Evolutionary conservation across 2,113 vertebrate genomes (phyloP).

Genomic region (Sylvilagus bachmani): DNA sequence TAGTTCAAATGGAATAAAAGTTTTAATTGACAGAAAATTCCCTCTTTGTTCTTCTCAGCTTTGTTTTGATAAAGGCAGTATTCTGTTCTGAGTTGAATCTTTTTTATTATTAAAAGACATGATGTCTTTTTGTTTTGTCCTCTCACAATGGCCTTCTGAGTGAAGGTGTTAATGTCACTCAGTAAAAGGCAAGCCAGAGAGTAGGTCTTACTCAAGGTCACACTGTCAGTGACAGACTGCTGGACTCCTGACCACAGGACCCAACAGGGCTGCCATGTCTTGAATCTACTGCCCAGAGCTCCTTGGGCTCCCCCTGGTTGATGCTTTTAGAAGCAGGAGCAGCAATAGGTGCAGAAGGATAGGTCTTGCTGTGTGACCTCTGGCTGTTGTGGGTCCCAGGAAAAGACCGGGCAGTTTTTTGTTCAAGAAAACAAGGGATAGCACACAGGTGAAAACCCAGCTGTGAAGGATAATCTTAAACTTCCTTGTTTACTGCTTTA

Average conservation of each 20-base stretch:
- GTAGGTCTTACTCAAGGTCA: slow-evolving; percentile 72
- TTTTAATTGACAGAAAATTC: slow-evolving; percentile 24
- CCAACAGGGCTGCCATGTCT: background rate
- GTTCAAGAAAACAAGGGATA: background rate
- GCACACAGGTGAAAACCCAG: background rate
- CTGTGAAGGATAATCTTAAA: background rate
- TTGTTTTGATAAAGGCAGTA: slow-evolving; percentile 34
- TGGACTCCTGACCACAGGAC: background rate
- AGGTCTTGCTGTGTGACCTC: background rate
- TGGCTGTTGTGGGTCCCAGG: background rate
- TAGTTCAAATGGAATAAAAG: slow-evolving; percentile 3
- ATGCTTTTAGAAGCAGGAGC: background rate
- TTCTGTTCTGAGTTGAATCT: slow-evolving; percentile 30
- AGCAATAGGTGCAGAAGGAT: background rate
- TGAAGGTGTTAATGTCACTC: background rate
- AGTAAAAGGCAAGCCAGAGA: slow-evolving; percentile 59
- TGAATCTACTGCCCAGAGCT: background rate
- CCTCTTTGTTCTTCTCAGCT: background rate
- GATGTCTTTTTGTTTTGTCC: background rate
- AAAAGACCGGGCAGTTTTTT: background rate
- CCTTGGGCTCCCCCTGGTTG: background rate
- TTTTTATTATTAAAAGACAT: background rate
- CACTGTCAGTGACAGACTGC: slow-evolving; percentile 32
- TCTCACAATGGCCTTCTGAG: background rate
- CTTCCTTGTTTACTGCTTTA: background rate